Evolutionary conservation across 2,888 invertebrate genomes (phyloP), one percentile per base, ranked within the genome.

Genomic region (Tupiocoris notatus): DNA sequence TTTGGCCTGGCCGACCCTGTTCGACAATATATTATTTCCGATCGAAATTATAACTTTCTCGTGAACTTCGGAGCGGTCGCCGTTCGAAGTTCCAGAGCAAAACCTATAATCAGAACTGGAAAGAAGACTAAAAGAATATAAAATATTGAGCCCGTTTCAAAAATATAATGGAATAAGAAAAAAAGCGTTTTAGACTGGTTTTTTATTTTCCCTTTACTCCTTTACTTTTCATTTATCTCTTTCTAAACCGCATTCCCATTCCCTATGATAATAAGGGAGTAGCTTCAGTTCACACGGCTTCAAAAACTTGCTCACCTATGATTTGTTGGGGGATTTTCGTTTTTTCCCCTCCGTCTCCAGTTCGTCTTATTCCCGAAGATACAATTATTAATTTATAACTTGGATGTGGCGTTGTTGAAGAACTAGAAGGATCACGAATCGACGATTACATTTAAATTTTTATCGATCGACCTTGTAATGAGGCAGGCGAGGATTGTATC

Each of bases 321-420:
- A 75, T 75, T 75, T 75, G 75, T 75, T 23, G 75, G 65, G 22
- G 24, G 56, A 56, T 75, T 73, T 75, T 65, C 57, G 25, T 73
- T 63, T 54, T 70, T 3, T 70, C 20, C 59, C 59, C 59, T 59
- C 59, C 20, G 59, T 6, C 20, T 59, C 20, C 23, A 20, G 24
- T 24, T 70, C 17, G 23, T 70, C 25, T 25, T 62, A 23, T 59
- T 20, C 18, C 21, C 59, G 17, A n/a, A 59, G n/a, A 73, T 73
- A 73, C 73, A 73, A 71, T 73, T 73, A 73, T 73, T 73, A 62
- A 73, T 73, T 73, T 73, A 73, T 62, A 73, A 73, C 62, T 61
- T 21, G 18, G 21, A 62, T 62, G 18, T 23, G 25, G 18, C 23
- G 59, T 58, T 24, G 59, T n/a, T 70, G 22, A 23, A 39, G 24